Evolutionary conservation across 2,888 invertebrate genomes (phyloP), one percentile per base, ranked within the genome.

Genomic region (Alitta virens): DNA sequence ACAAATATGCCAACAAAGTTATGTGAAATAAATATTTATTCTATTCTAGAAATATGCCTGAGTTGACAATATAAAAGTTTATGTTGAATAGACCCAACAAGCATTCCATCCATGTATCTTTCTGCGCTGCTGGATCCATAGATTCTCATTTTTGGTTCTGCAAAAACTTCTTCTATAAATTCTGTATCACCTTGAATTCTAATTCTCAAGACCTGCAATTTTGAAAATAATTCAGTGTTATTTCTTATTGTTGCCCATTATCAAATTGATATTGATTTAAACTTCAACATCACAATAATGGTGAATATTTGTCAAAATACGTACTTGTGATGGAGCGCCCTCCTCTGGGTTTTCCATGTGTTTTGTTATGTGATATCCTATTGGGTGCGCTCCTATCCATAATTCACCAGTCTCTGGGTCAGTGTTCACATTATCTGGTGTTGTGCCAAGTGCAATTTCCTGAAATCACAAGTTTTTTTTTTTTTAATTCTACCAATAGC

Each of bases 11-110:
- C n/a, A n/a, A n/a, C n/a, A n/a, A n/a, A n/a, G n/a, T n/a, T n/a
- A n/a, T n/a, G n/a, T n/a, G n/a, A n/a, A n/a, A n/a, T n/a, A n/a
- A n/a, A n/a, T n/a, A n/a, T n/a, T n/a, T n/a, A n/a, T n/a, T n/a
- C n/a, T n/a, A n/a, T n/a, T n/a, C n/a, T n/a, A n/a, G 33, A 33
- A 33, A 46, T 46, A 46, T 46, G 46, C n/a, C n/a, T 46, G 3
- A 59, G 38, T n/a, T 59, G n/a, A 51, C 59, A 59, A 33, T 51
- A 51, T 18, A 51, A 27, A 27, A 52, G 51, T 18, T 59, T 51
- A 9, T 50, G 50, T 2, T 38, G 2, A 18, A 59, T 24, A 2
- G 40, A 51, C 21, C 59, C 59, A 9, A 59, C 59, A 3, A 59
- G 43, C 59, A 59, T 59, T 12, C 51, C 59, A 21, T 43, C 52